Evolutionary conservation across 2,888 invertebrate genomes (phyloP), one percentile per base, ranked within the genome.

Genomic region (Sthenelais limicola): DNA sequence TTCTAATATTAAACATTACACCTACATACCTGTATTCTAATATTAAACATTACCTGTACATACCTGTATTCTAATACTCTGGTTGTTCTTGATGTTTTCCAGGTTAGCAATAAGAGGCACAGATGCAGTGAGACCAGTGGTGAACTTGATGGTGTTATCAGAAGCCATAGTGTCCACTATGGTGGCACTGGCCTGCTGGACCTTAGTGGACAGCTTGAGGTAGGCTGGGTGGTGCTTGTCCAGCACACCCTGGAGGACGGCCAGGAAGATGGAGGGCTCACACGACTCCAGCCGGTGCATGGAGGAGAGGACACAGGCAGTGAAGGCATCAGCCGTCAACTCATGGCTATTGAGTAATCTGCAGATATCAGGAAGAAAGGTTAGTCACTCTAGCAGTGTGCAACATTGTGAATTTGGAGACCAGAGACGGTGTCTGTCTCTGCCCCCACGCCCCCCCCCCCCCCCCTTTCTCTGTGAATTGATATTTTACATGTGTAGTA

Each of bases 61-160:
- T 35, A 96, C 92, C 89, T 94, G 93, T 77, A 97, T 91, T 76
- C 96, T 91, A 81, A 97, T 89, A 74, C 92, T 91, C 66, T 90
- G 90, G 0, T 93, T 92, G 82, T 93, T 92, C 47, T 92, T 91
- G 72, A 97, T 90, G 88, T 95, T 93, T 78, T 92, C 90, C 76
- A 98, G 91, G 85, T 95, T 94, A 0, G 95, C 96, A 82, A 96
- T 94, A 72, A 97, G 90, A 18, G 93, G 93, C 48, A 97, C 92
- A 43, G 94, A 94, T 74, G 96, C 92, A 67, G 97, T 92, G 3
- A 98, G 91, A 0, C 97, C 97, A 0, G 97, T 96, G 43, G 96
- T 95, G 85, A 97, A 96, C 84, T 96, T 96, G 73, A 96, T 89
- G 1, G 94, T 93, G 68, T 91, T 91, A 80, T 94, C 94, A 18